Evolutionary conservation across 2,797 vertebrate species (phyloP).

Genomic region (Myotis myotis): DNA sequence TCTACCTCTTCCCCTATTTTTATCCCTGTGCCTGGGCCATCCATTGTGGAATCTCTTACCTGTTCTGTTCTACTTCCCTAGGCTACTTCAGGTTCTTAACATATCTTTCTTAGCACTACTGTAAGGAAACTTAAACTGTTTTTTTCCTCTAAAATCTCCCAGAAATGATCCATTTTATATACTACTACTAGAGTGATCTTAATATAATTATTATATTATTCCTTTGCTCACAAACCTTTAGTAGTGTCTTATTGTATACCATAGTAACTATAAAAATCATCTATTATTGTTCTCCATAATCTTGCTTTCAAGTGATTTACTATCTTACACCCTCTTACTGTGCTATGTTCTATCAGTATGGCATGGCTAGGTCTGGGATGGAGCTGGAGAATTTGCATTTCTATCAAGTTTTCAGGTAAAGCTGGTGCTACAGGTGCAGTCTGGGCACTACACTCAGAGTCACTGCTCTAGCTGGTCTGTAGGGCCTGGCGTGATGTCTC

Average conservation of each 20-base stretch:
- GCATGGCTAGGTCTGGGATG: neutral
- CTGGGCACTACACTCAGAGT: neutral
- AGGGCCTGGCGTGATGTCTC: neutral
- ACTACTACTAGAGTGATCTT: neutral
- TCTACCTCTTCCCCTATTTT: neutral
- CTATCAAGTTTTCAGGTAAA: conserved; percentile 25
- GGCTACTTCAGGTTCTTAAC: neutral
- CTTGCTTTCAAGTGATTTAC: neutral
- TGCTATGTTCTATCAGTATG: neutral
- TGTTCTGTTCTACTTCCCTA: neutral
- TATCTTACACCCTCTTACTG: neutral
- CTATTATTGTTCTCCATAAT: neutral
- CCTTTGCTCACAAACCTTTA: neutral
- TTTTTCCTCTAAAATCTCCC: conserved; percentile 4
- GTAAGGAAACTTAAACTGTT: neutral
- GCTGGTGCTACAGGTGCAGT: neutral
- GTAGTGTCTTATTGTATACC: neutral
- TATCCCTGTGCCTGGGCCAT: neutral
- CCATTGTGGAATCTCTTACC: neutral
- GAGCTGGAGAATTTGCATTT: neutral
- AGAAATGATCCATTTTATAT: neutral
- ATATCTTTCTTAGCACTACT: neutral
- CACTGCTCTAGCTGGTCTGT: neutral
- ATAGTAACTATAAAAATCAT: neutral
- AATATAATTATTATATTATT: conserved; percentile 28